Evolutionary conservation across 2,113 vertebrate species (phyloP).

Genomic region (Telmatochromis sp.): DNA sequence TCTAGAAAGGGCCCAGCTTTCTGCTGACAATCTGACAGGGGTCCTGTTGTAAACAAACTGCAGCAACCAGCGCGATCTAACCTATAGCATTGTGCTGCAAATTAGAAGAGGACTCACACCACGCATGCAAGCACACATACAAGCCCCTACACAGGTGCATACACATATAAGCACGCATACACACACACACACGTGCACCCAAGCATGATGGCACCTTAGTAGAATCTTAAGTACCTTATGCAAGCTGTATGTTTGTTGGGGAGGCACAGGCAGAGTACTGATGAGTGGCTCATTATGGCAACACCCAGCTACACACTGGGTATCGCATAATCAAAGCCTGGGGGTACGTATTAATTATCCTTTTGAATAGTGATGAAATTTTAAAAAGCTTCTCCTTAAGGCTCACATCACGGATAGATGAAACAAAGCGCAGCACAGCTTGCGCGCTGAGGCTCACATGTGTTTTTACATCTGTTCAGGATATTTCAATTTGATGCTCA

Average conservation of each 20-base stretch:
- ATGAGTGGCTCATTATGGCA: constrained; percentile 96
- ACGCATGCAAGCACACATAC: not conserved
- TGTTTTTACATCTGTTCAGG: constrained; percentile 99
- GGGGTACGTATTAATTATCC: constrained; percentile 99
- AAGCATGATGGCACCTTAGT: constrained; percentile 62
- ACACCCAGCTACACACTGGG: constrained; percentile 81
- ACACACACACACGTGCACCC: not conserved
- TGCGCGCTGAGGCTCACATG: constrained; percentile 85
- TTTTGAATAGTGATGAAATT: constrained; percentile 99
- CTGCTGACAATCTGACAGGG: constrained; percentile 75
- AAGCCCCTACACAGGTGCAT: not conserved
- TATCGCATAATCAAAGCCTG: constrained; percentile 99
- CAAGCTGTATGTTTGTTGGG: constrained; percentile 85
- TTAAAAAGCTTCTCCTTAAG: constrained; percentile 98
- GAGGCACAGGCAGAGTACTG: constrained; percentile 80
- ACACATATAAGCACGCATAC: not conserved
- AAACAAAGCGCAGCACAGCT: constrained; percentile 94
- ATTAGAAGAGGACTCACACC: constrained; percentile 74
- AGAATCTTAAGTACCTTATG: constrained; percentile 87
- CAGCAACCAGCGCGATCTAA: constrained; percentile 59
- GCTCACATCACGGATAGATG: constrained; percentile 92
- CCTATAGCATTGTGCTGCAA: constrained; percentile 79
- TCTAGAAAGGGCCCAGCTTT: constrained; percentile 69
- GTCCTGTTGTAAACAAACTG: constrained; percentile 85
- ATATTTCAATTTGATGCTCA: constrained; percentile 97